Conservation (phyloP, 2,888 invertebrate species). For the Epinotia bilunana region DNA sequence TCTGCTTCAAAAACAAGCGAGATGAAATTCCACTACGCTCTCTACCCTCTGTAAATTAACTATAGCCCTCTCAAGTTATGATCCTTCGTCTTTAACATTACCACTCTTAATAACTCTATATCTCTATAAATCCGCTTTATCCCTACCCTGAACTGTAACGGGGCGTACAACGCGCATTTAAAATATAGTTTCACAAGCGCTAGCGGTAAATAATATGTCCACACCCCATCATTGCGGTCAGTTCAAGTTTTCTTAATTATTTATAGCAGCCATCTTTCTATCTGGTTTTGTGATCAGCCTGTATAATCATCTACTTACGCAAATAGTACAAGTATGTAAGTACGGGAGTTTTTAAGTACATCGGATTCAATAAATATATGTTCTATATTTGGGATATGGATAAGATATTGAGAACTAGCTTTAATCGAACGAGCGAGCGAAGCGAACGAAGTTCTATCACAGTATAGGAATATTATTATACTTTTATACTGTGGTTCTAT, state of each 20-base stretch:
- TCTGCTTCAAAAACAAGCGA: too few relatives aligned
- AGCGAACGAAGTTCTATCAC: too few relatives aligned
- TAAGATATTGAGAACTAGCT: not conserved
- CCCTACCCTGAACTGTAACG: not conserved
- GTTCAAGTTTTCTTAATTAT: constrained; percentile 29
- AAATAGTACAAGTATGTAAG: constrained; percentile 3
- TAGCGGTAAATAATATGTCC: not conserved
- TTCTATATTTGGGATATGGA: not conserved
- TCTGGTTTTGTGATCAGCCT: constrained; percentile 9
- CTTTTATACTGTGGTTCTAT: too few relatives aligned
- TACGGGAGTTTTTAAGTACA: not conserved
- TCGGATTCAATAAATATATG: constrained; percentile 7
- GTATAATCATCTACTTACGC: constrained; percentile 15
- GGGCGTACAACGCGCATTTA: too few relatives aligned
- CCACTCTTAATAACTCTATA: too few relatives aligned
- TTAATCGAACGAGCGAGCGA: not conserved
- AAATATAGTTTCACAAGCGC: not conserved
- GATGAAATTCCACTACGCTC: too few relatives aligned
- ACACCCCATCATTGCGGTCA: constrained; percentile 20
- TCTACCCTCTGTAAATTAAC: too few relatives aligned
- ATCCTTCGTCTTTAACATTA: too few relatives aligned
- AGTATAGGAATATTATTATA: too few relatives aligned
- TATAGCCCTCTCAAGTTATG: too few relatives aligned
- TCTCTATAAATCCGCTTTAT: too few relatives aligned
- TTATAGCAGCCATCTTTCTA: constrained; percentile 30